Conservation (phyloP, 2,888 invertebrate genomes). For the Brenthis hecate region DNA sequence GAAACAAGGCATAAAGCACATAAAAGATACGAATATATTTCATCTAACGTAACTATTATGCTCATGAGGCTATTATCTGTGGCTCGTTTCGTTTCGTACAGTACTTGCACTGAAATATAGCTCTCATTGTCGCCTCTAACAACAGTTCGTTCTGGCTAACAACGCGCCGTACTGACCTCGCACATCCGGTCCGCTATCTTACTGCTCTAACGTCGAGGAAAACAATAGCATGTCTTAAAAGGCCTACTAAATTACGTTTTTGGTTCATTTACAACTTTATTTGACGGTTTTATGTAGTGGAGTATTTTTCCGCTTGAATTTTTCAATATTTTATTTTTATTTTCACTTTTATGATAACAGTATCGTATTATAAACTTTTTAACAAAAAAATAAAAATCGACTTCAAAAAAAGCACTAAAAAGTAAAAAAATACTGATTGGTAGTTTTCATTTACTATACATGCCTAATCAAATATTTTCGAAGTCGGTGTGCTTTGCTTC, state of each 20-base stretch:
- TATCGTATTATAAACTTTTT: no score
- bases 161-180: slow-evolving; percentile 62
- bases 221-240: slow-evolving; percentile 30
- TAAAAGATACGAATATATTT: slow-evolving; percentile 35
- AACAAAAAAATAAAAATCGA: no score
- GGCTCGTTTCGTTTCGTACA: slow-evolving; percentile 49
- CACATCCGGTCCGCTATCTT: slow-evolving; percentile 49
- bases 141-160: slow-evolving; percentile 70
- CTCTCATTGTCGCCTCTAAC: slow-evolving; percentile 73
- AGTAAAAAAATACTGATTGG: no score
- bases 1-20: slow-evolving; percentile 31
- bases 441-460: no score
- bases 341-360: no score
- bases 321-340: no score
- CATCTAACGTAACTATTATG: slow-evolving; percentile 41
- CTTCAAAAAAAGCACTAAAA: no score
- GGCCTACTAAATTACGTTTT: slow-evolving; percentile 24
- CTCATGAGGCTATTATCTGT: slow-evolving; percentile 56
- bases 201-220: slow-evolving; percentile 20
- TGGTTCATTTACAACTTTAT: slow-evolving; percentile 19
- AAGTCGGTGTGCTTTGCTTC: no score
- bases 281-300: background rate
- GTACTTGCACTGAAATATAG: slow-evolving; percentile 62
- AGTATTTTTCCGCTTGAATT: background rate
- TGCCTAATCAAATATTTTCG: no score